Conservation (phyloP, 2,113 vertebrate species). For the Corythornis madagascariensis region DNA sequence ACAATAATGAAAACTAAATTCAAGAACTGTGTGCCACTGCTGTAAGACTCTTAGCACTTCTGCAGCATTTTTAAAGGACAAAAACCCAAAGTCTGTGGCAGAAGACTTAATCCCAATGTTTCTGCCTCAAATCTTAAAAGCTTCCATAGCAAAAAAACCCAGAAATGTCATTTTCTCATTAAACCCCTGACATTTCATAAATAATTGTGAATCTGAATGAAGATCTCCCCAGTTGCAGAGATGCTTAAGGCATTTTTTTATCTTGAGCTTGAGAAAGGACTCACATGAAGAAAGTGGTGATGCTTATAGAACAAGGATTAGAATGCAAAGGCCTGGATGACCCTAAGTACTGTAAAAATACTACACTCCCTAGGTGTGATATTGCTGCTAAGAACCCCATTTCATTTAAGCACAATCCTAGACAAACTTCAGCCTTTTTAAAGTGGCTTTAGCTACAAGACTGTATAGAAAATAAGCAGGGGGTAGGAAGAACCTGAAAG, state of each 20-base stretch:
- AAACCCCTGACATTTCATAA: background rate
- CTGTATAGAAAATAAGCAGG: background rate
- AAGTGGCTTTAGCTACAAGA: background rate
- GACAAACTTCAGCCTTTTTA: background rate
- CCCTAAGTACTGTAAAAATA: background rate
- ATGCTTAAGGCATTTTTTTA: background rate
- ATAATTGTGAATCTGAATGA: background rate
- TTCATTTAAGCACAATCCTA: background rate
- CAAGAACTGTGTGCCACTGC: background rate
- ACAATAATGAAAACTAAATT: background rate
- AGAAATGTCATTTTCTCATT: background rate
- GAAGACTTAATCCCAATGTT: background rate
- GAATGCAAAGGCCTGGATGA: background rate
- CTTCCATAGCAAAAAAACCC: background rate
- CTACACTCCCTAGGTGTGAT: background rate
- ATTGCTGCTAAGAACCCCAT: background rate
- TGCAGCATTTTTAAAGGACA: background rate
- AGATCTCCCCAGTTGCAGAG: background rate
- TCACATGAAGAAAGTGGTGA: background rate
- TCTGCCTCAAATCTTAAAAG: background rate
- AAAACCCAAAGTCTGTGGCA: background rate
- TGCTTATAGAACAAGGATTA: accelerated
- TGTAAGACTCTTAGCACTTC: background rate
- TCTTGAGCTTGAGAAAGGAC: background rate
- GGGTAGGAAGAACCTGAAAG: background rate